Evolutionary conservation across 2,888 invertebrate species (phyloP).

Genomic region (Eristalis tenax): DNA sequence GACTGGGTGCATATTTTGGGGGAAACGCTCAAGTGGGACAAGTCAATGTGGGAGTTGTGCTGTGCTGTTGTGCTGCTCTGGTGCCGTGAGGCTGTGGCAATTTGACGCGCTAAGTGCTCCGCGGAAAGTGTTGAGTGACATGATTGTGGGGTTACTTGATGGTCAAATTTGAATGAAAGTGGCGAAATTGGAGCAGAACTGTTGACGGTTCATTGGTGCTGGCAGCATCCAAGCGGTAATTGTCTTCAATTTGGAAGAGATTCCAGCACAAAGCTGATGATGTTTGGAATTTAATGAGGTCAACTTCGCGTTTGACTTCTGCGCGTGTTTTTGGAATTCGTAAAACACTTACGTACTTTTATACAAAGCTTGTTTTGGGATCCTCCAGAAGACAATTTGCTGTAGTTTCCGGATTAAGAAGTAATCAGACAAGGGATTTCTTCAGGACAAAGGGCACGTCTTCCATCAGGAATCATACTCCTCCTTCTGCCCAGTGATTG

Average conservation of each 20-base stretch:
- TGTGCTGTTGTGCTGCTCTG: neutral
- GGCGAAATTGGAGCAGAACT: conserved; percentile 13
- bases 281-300: neutral
- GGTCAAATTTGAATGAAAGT: conserved; percentile 13
- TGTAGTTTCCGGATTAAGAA: no score
- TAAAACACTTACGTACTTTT: no score
- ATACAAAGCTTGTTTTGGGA: no score
- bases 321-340: no score
- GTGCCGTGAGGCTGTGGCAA: neutral
- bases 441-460: no score
- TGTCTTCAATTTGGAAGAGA: neutral
- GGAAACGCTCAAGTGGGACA: conserved; percentile 44
- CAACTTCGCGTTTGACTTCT: neutral
- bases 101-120: conserved; percentile 41
- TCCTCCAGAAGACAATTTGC: no score
- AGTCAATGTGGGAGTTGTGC: conserved; percentile 51
- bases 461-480: no score
- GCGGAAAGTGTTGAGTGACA: conserved; percentile 34
- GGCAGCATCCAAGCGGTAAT: neutral
- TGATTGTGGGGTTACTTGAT: conserved; percentile 17
- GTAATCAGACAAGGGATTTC: no score
- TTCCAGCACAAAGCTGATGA: neutral
- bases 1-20: conserved; percentile 60
- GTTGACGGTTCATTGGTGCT: neutral
- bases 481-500: no score